Conservation (phyloP, 2,888 invertebrate species). For the Zelleria hepariella region DNA sequence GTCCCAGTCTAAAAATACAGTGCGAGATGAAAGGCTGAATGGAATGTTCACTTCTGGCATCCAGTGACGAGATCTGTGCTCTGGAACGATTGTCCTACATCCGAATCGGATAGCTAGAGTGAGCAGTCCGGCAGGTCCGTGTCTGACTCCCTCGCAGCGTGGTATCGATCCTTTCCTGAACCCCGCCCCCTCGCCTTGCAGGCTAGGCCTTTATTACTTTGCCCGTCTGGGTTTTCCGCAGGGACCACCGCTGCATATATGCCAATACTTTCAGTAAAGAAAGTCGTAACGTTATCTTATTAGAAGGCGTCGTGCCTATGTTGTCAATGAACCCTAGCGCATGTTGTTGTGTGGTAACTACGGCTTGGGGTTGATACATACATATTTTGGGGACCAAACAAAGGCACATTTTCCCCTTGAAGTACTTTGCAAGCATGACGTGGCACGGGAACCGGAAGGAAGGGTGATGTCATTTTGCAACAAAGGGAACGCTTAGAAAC, state of each 20-base stretch:
- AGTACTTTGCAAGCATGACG: not conserved
- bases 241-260: slow-evolving; percentile 2
- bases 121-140: slow-evolving; percentile 28
- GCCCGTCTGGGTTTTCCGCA: slow-evolving; percentile 34
- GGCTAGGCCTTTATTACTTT: slow-evolving; percentile 28
- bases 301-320: too few relatives aligned
- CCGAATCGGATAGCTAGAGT: not conserved
- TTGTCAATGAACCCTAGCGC: too few relatives aligned
- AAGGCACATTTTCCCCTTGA: not conserved
- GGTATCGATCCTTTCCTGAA: slow-evolving; percentile 11
- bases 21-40: not conserved
- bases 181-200: slow-evolving; percentile 19
- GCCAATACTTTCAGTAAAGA: not conserved
- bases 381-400: not conserved
- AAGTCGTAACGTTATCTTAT: not conserved
- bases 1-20: not conserved
- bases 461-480: not conserved
- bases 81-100: not conserved
- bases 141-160: not conserved
- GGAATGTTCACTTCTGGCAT: not conserved
- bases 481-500: not conserved
- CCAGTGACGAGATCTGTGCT: not conserved
- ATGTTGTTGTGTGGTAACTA: too few relatives aligned
- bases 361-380: too few relatives aligned
- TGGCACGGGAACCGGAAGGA: not conserved